Evolutionary conservation across 2,797 vertebrate species (phyloP), one percentile per base, ranked within the genome.

Genomic region (Mionectes olivaceus): DNA sequence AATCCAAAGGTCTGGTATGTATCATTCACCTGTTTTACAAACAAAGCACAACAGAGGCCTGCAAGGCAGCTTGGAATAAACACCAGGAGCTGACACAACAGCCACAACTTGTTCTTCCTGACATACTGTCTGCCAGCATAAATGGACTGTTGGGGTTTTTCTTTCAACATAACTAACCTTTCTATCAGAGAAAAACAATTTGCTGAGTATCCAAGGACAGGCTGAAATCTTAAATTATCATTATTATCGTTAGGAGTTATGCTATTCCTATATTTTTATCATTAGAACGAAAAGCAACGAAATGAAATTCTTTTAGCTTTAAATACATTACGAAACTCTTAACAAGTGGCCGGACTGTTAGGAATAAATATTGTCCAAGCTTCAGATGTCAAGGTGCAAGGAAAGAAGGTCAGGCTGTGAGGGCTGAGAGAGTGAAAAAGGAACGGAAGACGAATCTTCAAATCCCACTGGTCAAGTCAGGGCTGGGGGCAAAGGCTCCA

Each of bases 1-100:
- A 93, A 95, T 87, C 70, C 81, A 89, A 57, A 76, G 18, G 24
- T 78, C 78, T 10, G 1, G 87, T 11, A 69, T 57, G 70, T 44
- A 73, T 82, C 44, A 55, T 76, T 65, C 80, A 90, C 28, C 37
- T 71, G 27, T 81, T 93, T 89, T 71, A 83, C 59, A 79, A 96
- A 82, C 73, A 80, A 81, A 88, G 59, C 65, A 44, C 87, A 47
- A 2, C 7, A 83, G 59, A 84, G 74, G 81, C 83, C 88, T 5
- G 27, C 77, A 32, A 71, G 77, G 86, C 77, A 94, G 13, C 15
- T 76, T 18, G 59, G 50, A 86, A 76, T 73, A 93, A 93, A 83
- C 80, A 84, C 30, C 41, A 19, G 61, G 49, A 90, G 67, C 70
- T 90, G 77, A 93, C 73, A 90, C 63, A 90, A 86, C 53, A 92